Evolutionary conservation across 2,113 vertebrate genomes (phyloP).

Genomic region (Dolichotis patagonum): DNA sequence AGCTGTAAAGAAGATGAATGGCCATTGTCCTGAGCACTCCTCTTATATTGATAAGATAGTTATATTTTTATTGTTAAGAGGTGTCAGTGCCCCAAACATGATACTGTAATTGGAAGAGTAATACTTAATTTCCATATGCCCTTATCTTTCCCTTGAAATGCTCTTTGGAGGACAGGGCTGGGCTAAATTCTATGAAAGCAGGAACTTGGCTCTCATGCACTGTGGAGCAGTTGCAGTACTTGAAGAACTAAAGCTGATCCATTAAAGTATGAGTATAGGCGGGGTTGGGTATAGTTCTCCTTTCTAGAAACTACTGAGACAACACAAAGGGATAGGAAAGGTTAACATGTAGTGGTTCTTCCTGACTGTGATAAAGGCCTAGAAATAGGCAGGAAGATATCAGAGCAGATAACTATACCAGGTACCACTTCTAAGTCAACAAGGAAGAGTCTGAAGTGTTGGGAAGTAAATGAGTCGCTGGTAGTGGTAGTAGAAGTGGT

Average conservation of each 20-base stretch:
- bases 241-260: constrained; percentile 51
- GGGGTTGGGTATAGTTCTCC: neutral
- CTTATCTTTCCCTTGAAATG: constrained; percentile 51
- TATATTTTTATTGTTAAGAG: constrained; percentile 19
- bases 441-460: constrained; percentile 49
- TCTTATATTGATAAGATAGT: constrained; percentile 31
- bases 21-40: neutral
- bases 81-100: constrained; percentile 21
- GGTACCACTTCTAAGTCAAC: constrained; percentile 44
- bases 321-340: neutral
- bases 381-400: constrained; percentile 49
- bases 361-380: neutral
- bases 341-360: constrained; percentile 31
- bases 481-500: neutral
- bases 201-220: neutral
- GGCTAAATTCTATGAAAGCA: constrained; percentile 57
- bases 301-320: constrained; percentile 58
- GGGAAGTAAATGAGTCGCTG: constrained; percentile 42
- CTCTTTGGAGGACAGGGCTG: constrained; percentile 50
- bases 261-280: neutral
- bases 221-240: constrained; percentile 40
- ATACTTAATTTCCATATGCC: neutral
- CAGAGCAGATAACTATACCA: constrained; percentile 58
- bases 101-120: constrained; percentile 22
- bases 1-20: constrained; percentile 10